Base-by-base conservation (phyloP, 2,113 vertebrate genomes). In the Gallinago media region DNA sequence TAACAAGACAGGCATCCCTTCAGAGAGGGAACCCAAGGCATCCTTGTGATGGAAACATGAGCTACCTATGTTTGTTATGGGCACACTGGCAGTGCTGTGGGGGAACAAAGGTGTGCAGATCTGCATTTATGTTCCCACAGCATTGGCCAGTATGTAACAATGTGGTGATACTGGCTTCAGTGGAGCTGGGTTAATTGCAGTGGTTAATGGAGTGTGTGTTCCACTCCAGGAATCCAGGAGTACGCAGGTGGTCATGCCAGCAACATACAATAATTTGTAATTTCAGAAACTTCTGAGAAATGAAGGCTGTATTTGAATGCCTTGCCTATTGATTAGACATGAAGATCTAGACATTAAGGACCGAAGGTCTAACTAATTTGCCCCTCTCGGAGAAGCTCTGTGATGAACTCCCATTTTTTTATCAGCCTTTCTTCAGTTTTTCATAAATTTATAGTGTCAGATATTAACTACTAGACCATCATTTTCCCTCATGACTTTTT, bases 191-290 rank as follows among this genome's bases (percentile, higher is more conserved):
- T 58, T 94, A 70, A 49, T 14, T 61, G 34, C 40, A 72, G 34
- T 66, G 10, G 31, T n/a, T 71, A 50, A 50, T 5, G 7, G n/a
- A 75, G 38, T 29, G 14, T 31, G 25, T 0, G 2, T 59, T 86
- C 29, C 15, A 16, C 32, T 56, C 17, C 26, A 73, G 15, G 46
- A 77, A 61, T 84, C 27, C 20, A 47, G 16, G 17, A 1, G 1
- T 2, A 3, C 1, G 2, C 31, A 50, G 15, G 8, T 15, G n/a
- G 25, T 36, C 4, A 3, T 49, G 27, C 25, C n/a, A 70, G 16
- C 32, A 54, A 42, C 6, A 9, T 1, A 26, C 0, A 10, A 55
- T 18, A 36, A 63, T 46, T 27, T n/a, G 10, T 54, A 31, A 76
- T 67, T 89, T 40, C 34, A 86, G 23, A 85, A 80, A 77, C 6